Base-by-base conservation (phyloP, 1,140 invertebrate genomes). In the Yoshiicerus persimilis region DNA sequence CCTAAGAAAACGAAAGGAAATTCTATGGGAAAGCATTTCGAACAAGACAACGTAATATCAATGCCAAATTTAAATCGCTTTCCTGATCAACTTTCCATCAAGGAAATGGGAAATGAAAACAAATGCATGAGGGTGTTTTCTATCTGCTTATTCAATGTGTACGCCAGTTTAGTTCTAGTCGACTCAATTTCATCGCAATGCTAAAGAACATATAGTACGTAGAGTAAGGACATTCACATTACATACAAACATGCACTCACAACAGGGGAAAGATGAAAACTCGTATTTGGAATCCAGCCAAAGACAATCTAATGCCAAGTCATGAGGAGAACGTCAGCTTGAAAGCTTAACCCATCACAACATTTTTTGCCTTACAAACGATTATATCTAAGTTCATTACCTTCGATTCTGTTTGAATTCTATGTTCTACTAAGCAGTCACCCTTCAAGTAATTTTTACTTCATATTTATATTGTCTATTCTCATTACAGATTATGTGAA, bases 81-180 rank as follows among this genome's bases (percentile, higher is more conserved):
- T 30, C 66, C 66, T 30, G 66, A 70, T 70, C 66, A 70, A 70
- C 66, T 30, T 30, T 13, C 66, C 66, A 70, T 70, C 66, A 70
- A 70, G 66, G 66, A 70, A 70, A 70, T 70, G 66, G 66, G 64
- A 66, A 66, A 66, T 66, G 64, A 66, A 70, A 70, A 70, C 66
- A 70, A 70, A 70, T 70, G 66, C 66, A 70, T 16, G 27, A 70
- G 66, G 30, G 25, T 70, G 66, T 70, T 27, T 30, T 70, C 66
- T 70, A 70, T 30, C 66, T 30, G 30, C 66, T 70, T 30, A 70
- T 70, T 27, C 66, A 0, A 70, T 70, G 27, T 70, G 64, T 66
- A n/a, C 27, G 66, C 30, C 16, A 16, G 20, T 56, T 56, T 56
- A n/a, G 20, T 56, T 56, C n/a, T n/a, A 5, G 20, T 56, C 47